Base-by-base conservation (phyloP, 2,797 vertebrate species). In the Coendou prehensilis region DNA sequence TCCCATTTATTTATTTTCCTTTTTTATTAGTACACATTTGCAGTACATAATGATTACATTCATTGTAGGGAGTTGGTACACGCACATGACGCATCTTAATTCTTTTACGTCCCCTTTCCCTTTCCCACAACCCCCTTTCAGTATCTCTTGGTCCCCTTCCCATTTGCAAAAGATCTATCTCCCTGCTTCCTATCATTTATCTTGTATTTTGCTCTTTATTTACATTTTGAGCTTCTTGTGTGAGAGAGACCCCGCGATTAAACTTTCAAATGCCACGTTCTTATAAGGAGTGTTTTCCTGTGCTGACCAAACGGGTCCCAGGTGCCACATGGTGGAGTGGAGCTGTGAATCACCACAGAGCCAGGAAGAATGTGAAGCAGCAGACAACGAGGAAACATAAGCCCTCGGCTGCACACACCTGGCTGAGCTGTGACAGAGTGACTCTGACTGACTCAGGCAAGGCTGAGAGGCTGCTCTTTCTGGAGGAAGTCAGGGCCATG, bases 401-500 rank as follows among this genome's bases (percentile, higher is more conserved):
- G 30, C 47, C 18, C 79, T 80, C 26, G n/a, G 50, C 52, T 56
- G 57, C 14, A 84, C 52, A 37, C 1, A 22, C n/a, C n/a, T 69
- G 45, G 30, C 50, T 23, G 73, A 67, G 80, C 61, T 23, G 18
- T 1, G 57, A 56, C 18, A 61, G 45, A 79, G 75, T 79, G 2
- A 33, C 30, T 59, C 6, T 41, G 76, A 81, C 13, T 23, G 56
- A 75, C 52, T 45, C 5, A 8, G 2, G n/a, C 2, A 1, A 10
- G 23, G 11, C 83, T 56, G 73, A 47, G 71, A 79, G 18, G 37
- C 33, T 18, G 23, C 30, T 28, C 41, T 22, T 50, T 30, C 30
- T 15, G 37, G 15, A 30, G 2, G 63, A 57, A 1, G 23, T 17
- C 33, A 6, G 0, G 45, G 45, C 13, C n/a, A 7, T 18, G 10